Conservation (phyloP, 2,888 invertebrate species). For the Meandrusa payeni region DNA sequence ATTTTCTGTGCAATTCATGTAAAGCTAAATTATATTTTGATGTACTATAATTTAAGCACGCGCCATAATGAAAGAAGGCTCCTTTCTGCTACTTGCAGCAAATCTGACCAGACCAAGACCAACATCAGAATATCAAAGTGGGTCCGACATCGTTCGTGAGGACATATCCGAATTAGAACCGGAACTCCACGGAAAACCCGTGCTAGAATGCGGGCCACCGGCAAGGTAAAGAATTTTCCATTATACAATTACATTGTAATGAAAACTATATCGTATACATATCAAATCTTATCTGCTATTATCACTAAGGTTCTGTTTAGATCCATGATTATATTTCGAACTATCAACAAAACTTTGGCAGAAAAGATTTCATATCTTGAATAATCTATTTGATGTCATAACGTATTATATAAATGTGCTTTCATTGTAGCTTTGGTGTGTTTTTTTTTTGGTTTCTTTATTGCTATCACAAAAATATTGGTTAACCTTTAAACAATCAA, state of each 20-base stretch:
- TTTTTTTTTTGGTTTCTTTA: conserved; percentile 29
- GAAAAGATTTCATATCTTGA: conserved; percentile 1
- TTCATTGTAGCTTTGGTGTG: conserved; percentile 74
- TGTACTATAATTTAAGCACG: not conserved
- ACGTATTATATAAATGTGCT: conserved; percentile 57
- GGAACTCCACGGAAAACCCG: conserved; percentile 58
- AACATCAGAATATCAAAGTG: conserved; percentile 72
- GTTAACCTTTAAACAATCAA: conserved; percentile 14
- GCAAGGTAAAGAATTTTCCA: conserved; percentile 75
- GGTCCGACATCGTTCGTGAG: conserved; percentile 78
- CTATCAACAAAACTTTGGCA: too few species aligned
- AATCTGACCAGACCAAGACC: conserved; percentile 65
- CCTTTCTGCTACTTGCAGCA: conserved; percentile 42
- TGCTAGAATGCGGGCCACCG: conserved; percentile 83
- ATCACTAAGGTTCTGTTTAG: too few species aligned
- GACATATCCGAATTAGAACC: conserved; percentile 82
- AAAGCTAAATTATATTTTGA: too few species aligned
- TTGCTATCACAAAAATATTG: conserved; percentile 22
- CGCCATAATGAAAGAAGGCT: conserved; percentile 14
- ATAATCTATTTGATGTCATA: not conserved
- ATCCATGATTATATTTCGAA: too few species aligned
- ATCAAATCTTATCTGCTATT: conserved; percentile 5
- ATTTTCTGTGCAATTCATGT: too few species aligned
- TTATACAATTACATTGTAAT: conserved; percentile 4
- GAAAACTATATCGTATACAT: not conserved